Evolutionary conservation across 30 jellyfish, hydroid and myxozoan genomes (phyloP).

Genomic region (Hydra vulgaris): DNA sequence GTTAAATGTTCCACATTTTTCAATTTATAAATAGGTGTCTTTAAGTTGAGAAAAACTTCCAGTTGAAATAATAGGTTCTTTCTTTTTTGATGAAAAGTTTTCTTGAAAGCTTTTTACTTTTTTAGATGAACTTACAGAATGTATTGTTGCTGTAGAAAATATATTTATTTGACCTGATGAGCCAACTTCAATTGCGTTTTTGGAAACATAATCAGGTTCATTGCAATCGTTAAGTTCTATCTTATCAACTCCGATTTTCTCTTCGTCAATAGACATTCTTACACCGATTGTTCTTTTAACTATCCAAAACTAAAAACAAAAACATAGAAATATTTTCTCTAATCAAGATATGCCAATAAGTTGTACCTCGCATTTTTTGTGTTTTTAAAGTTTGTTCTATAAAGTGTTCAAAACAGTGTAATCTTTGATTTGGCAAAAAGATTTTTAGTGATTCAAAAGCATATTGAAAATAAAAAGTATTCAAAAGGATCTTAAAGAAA

Average conservation of each 20-base stretch:
- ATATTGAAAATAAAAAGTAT: too few species aligned
- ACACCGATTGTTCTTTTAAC: slow-evolving; percentile 31
- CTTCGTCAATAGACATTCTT: slow-evolving; percentile 41
- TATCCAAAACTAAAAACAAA: slow-evolving; percentile 11
- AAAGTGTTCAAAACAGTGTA: too few species aligned
- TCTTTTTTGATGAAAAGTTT: neutral
- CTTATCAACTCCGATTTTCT: slow-evolving; percentile 26
- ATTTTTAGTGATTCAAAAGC: too few species aligned
- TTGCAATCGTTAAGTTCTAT: slow-evolving; percentile 4
- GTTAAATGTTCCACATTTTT: too few species aligned
- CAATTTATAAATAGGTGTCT: neutral
- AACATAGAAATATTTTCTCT: slow-evolving; percentile 1
- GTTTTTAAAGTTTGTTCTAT: too few species aligned
- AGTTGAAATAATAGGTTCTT: neutral
- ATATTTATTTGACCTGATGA: neutral
- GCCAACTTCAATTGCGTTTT: neutral
- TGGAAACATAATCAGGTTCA: neutral
- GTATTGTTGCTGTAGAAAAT: too few species aligned
- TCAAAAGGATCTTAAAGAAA: too few species aligned
- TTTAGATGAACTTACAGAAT: neutral
- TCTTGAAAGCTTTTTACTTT: neutral
- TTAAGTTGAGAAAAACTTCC: neutral
- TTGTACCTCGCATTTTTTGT: too few species aligned
- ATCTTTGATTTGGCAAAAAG: too few species aligned
- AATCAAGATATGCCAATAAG: too few species aligned